phyloP scores from a whole-genome alignment of 1,140 invertebrate species.

The Sesamia nonagrioides region DNA sequence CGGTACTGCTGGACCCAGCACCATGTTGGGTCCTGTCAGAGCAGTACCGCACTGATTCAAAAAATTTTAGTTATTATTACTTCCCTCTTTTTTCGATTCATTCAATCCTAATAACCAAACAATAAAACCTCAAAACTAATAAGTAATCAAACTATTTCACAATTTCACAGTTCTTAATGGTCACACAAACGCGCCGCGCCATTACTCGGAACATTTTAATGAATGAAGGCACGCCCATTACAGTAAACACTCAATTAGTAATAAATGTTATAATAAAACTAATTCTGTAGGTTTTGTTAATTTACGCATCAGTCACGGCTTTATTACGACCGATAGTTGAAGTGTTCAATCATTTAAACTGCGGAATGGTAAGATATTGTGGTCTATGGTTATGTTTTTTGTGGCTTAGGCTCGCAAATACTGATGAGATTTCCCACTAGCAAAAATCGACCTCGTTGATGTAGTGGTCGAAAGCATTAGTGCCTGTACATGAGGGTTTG shows the following conservation, averaged over 20 bases:
- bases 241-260: slow-evolving; percentile 30
- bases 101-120: background rate
- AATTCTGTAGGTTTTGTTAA: slow-evolving; percentile 33
- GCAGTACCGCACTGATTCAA: too few relatives aligned
- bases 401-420: too few relatives aligned
- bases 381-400: background rate
- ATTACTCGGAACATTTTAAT: background rate
- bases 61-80: too few relatives aligned
- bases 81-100: background rate
- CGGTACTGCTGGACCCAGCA: too few relatives aligned
- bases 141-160: background rate
- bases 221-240: slow-evolving; percentile 14
- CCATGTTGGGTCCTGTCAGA: too few relatives aligned
- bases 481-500: too few relatives aligned
- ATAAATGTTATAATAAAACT: slow-evolving; percentile 35
- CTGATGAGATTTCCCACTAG: too few relatives aligned
- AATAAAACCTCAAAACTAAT: slow-evolving; percentile 4
- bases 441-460: too few relatives aligned
- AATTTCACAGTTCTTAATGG: slow-evolving; percentile 1
- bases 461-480: too few relatives aligned
- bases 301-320: slow-evolving; percentile 29
- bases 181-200: slow-evolving; percentile 22
- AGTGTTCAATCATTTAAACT: slow-evolving; percentile 8
- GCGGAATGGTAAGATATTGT: background rate
- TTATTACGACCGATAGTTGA: background rate